These are phyloP conservation scores for Whitmania pigra DNA, from an alignment of 1,140 invertebrate genomes.

Conservation along the genomic window DNA sequence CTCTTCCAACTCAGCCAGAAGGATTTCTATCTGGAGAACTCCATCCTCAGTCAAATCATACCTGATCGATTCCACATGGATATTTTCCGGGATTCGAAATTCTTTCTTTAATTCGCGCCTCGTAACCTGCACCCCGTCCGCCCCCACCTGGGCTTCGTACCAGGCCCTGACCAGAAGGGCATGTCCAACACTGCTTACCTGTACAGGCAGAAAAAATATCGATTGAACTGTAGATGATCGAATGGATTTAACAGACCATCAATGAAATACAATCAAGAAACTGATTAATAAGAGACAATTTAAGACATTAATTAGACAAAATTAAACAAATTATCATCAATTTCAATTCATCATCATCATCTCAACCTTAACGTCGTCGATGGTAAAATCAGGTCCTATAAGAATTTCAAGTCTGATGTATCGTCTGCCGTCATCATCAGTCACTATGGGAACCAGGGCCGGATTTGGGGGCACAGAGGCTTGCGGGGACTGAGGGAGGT, in stretches of 20 bases:
- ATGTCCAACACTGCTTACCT: slow-evolving; percentile 10
- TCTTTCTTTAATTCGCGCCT: slow-evolving; percentile 19
- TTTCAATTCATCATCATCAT: too few relatives aligned
- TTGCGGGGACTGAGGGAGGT: slow-evolving; percentile 18
- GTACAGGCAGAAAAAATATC: neutral
- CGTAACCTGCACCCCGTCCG: slow-evolving; percentile 15
- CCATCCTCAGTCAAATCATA: slow-evolving; percentile 18
- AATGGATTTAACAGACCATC: too few relatives aligned
- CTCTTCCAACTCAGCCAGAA: slow-evolving; percentile 19
- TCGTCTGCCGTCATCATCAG: slow-evolving; percentile 16
- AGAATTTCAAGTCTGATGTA: slow-evolving; percentile 19
- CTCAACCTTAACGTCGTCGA: slow-evolving; percentile 23
- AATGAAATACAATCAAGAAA: neutral
- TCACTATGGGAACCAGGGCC: slow-evolving; percentile 19
- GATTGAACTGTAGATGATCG: neutral
- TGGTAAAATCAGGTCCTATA: slow-evolving; percentile 22
- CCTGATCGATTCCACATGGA: slow-evolving; percentile 23
- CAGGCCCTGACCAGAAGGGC: slow-evolving; percentile 16
- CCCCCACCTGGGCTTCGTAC: slow-evolving; percentile 18
- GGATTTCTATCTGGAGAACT: slow-evolving; percentile 18
- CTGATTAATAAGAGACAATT: neutral
- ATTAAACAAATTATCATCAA: neutral
- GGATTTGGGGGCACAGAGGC: slow-evolving; percentile 16
- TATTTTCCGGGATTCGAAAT: slow-evolving; percentile 22
- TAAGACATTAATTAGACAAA: too few relatives aligned